Base-by-base conservation (phyloP, 2,888 invertebrate species). In the Troides helena region DNA sequence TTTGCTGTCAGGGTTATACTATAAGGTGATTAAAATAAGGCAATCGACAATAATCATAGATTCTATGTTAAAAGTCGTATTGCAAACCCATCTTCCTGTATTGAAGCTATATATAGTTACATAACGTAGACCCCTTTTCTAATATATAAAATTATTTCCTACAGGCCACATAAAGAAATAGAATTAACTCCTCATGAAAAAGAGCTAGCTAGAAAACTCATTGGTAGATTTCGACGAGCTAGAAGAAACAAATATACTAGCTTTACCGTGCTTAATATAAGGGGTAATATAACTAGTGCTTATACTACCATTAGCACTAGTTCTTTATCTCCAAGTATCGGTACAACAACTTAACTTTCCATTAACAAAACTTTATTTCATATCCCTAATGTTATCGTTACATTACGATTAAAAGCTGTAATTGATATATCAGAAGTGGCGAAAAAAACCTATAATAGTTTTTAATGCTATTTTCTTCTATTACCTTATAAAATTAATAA, bases 171-270 rank as follows among this genome's bases (percentile, higher is more conserved):
- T 10, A 78, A 78, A 30, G 82, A 85, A 67, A 86, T 88, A 0
- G 86, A 85, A 69, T 72, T 89, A 50, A 83, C 85, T 2, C 84
- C 85, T 0, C 84, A 85, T 56, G 90, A 90, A 71, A 81, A 81
- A 72, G 87, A 89, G 56, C 74, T 91, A 43, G 89, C 90, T 0
- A 85, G 85, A 21, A 80, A 83, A 69, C 83, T 90, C 23, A 89
- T 90, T 59, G 89, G 89, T 1, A 81, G 90, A 10, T 87, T 87
- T 74, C 84, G 89, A 56, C 83, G 90, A 25, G 89, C 89, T 0
- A 80, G 82, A 65, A 85, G 85, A 72, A 80, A 74, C 68, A 83
- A 81, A 4, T 72, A 81, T 0, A 80, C 83, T 6, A 73, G 72
- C 1, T 72, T 75, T 46, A 83, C 86, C 2, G 87, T 88, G 71